Conservation (phyloP, 2,888 invertebrate species). For the Trachelus troglodyta region DNA sequence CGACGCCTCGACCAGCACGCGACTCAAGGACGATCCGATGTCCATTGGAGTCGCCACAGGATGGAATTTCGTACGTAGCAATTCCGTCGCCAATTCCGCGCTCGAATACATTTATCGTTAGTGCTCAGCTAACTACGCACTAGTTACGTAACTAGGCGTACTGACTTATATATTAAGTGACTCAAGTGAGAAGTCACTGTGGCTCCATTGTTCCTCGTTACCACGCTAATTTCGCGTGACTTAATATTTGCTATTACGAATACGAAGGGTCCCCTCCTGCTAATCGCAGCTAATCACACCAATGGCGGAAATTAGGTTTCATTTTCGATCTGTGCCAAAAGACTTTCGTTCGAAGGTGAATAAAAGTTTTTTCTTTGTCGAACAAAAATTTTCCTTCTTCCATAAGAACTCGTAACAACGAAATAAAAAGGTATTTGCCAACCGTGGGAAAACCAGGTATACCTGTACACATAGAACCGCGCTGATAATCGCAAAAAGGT, state of each 20-base stretch:
- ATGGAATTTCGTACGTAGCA: not conserved
- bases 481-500: constrained; percentile 27
- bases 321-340: not conserved
- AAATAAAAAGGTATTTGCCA: constrained; percentile 7
- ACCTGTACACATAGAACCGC: constrained; percentile 7
- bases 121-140: not conserved
- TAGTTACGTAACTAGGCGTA: not conserved
- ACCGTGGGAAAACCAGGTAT: constrained; percentile 29
- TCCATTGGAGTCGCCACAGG: not conserved
- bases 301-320: not conserved
- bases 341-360: not conserved
- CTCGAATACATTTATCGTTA: not conserved
- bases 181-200: not conserved
- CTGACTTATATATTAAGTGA: not conserved
- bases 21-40: not conserved
- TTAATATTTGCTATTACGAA: not conserved
- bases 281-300: not conserved
- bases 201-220: not conserved
- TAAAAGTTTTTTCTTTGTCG: not conserved
- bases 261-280: not conserved
- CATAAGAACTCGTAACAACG: not conserved
- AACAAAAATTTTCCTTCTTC: not conserved
- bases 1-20: not conserved
- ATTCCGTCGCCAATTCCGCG: not conserved
- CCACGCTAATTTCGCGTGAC: not conserved